A percentile compares a stretch with the other conserved stretches of the same genome.
These are phyloP conservation scores for Acrobasis repandana DNA, from an alignment of 2,888 invertebrate species.

Conservation along the genomic window DNA sequence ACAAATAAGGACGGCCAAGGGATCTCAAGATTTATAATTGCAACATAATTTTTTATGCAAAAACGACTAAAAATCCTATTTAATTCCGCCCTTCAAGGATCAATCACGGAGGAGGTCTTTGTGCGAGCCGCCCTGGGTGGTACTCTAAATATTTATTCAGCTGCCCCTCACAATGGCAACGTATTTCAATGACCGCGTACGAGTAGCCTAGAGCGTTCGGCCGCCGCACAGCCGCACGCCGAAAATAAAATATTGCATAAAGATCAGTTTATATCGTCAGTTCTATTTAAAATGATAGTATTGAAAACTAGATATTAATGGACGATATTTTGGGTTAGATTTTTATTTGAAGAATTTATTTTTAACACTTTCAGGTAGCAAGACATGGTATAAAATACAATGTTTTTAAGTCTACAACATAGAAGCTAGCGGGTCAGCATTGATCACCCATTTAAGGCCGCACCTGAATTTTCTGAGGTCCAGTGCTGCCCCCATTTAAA, in stretches of 20 bases:
- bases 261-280: neutral
- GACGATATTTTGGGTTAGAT: neutral
- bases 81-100: conserved; percentile 65
- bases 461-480: no score
- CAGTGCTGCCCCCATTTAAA: no score
- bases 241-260: conserved; percentile 37
- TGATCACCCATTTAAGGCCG: no score
- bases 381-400: no score
- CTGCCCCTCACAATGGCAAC: conserved; percentile 70
- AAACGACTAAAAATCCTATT: conserved; percentile 16
- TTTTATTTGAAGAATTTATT: no score
- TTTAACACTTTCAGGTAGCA: no score
- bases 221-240: conserved; percentile 32
- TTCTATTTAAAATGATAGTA: neutral
- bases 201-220: conserved; percentile 49
- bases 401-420: no score
- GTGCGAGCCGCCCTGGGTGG: conserved; percentile 73
- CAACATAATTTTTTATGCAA: conserved; percentile 17
- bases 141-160: conserved; percentile 78
- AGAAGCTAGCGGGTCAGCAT: no score
- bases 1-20: neutral
- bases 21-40: conserved; percentile 12
- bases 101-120: conserved; percentile 68
- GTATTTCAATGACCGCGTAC: conserved; percentile 71
- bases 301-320: neutral